These are phyloP conservation scores for Habroteleia sp. DNA, from an alignment of 2,888 invertebrate genomes.

Conservation along the genomic window DNA sequence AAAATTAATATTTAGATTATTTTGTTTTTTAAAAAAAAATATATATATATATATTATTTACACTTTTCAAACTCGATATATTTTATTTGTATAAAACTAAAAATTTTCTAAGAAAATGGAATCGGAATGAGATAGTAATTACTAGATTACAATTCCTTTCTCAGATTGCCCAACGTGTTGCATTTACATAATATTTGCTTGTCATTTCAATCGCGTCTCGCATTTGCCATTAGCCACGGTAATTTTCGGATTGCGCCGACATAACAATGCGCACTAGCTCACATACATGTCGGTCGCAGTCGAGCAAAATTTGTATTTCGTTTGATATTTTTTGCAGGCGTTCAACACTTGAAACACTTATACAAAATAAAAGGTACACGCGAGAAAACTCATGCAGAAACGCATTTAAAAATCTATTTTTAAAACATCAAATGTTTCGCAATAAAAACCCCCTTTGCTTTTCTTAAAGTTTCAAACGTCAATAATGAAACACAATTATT, in stretches of 20 bases:
- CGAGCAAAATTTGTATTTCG: slow-evolving; percentile 26
- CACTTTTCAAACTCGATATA: no score
- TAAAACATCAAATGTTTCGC: no score
- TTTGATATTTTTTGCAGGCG: slow-evolving; percentile 37
- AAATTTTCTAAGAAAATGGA: no score
- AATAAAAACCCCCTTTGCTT: no score
- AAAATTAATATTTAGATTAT: no score
- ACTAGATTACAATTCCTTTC: slow-evolving; percentile 29
- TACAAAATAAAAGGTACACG: slow-evolving; percentile 10
- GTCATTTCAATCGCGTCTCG: slow-evolving; percentile 37
- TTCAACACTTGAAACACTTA: slow-evolving; percentile 25
- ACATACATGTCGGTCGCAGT: slow-evolving; percentile 23
- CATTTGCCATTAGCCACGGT: slow-evolving; percentile 42
- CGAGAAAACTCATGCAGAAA: not conserved
- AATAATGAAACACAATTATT: no score
- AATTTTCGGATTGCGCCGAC: slow-evolving; percentile 43
- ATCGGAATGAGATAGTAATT: not conserved
- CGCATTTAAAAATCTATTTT: slow-evolving; percentile 29
- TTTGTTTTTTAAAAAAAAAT: no score
- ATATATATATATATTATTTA: no score
- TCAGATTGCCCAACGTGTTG: slow-evolving; percentile 31
- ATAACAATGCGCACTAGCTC: slow-evolving; percentile 31
- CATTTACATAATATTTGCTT: slow-evolving; percentile 57
- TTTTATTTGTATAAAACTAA: no score
- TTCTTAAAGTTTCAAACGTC: no score